Conservation (phyloP, 2,113 vertebrate genomes). For the Neomonachus schauinslandi region DNA sequence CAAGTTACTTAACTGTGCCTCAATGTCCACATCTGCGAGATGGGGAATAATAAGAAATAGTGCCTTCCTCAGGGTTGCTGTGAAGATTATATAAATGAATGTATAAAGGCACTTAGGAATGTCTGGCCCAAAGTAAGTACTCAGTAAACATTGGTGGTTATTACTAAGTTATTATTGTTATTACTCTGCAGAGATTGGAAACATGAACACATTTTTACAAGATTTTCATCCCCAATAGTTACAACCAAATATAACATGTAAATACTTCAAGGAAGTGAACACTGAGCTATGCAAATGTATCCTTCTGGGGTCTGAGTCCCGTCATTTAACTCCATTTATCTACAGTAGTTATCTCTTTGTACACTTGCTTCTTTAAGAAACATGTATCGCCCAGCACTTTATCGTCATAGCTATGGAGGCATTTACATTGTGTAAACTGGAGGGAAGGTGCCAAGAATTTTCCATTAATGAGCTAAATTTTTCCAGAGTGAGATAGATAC, state of each 20-base stretch:
- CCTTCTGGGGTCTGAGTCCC: background rate
- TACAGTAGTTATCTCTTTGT: too few relatives aligned
- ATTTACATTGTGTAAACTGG: background rate
- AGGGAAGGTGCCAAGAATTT: background rate
- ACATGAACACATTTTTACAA: background rate
- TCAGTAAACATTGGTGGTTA: background rate
- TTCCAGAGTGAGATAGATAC: background rate
- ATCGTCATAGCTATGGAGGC: background rate
- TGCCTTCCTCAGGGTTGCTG: background rate
- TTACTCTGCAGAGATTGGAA: background rate
- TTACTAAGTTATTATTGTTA: background rate
- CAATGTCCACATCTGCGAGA: background rate
- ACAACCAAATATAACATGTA: background rate
- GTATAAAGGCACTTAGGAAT: background rate
- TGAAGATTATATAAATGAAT: background rate
- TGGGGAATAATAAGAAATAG: background rate
- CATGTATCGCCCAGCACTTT: accelerated
- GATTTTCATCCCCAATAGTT: background rate
- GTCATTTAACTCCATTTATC: background rate
- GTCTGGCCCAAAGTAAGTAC: background rate
- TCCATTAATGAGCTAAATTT: background rate
- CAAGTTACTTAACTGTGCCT: background rate
- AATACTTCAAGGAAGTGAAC: background rate
- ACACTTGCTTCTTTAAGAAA: background rate
- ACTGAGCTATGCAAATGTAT: background rate